A percentile compares a stretch with the other conserved stretches of the same genome.
phyloP scores from a whole-genome alignment of 2,888 invertebrate genomes.

The Ornithoptera alexandrae region DNA sequence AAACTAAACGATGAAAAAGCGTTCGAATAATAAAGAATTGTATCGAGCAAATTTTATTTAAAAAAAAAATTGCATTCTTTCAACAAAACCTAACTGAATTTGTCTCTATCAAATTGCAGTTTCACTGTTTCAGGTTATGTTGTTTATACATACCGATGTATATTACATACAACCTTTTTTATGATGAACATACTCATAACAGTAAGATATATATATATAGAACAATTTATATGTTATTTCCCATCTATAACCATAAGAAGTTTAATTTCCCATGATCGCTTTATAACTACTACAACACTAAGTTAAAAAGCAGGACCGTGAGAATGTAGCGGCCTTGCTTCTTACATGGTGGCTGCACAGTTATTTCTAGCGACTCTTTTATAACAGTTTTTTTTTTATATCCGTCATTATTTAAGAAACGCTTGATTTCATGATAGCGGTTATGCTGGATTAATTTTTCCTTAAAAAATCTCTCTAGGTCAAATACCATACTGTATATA shows the following conservation, averaged over 20 bases:
- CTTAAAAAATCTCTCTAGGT: not conserved
- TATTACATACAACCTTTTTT: not conserved
- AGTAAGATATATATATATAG: conserved; percentile 3
- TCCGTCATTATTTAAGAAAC: conserved; percentile 9
- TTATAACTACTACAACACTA: conserved; percentile 33
- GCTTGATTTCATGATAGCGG: conserved; percentile 1
- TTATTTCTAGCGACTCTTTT: conserved; percentile 33
- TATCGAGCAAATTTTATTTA: not conserved
- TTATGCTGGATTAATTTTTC: not conserved
- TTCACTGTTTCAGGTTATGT: too few relatives aligned
- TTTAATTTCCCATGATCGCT: conserved; percentile 45
- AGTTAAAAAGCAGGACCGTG: conserved; percentile 48
- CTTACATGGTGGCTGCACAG: conserved; percentile 41
- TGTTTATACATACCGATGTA: too few relatives aligned
- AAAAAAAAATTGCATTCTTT: not conserved
- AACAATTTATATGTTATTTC: conserved; percentile 31
- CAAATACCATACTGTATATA: not conserved
- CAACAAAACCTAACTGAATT: not conserved
- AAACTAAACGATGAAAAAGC: not conserved
- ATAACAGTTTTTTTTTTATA: conserved; percentile 21
- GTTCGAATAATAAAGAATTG: not conserved
- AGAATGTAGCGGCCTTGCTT: conserved; percentile 67
- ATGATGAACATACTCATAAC: not conserved
- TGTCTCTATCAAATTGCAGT: too few relatives aligned
- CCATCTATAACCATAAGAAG: conserved; percentile 33